Evolutionary conservation across 2,888 invertebrate genomes (phyloP).

Genomic region (Agrenia bidenticulata): DNA sequence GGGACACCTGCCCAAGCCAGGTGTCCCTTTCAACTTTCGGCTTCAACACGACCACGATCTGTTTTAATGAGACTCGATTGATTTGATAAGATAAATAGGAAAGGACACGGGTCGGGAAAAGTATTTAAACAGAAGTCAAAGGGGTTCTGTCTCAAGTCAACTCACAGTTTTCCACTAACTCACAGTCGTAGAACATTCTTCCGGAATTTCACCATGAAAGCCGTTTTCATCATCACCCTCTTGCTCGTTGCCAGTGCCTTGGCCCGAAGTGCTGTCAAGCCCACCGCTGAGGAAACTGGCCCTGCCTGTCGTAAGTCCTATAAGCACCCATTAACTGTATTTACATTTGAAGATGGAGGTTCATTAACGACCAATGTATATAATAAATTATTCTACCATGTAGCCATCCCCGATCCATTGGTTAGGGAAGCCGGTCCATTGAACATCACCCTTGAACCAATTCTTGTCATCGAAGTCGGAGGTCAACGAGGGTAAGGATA

Average conservation of each 20-base stretch:
- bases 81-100: too few species aligned
- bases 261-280: slow-evolving; percentile 21
- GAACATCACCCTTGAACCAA: slow-evolving; percentile 11
- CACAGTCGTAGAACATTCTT: too few species aligned
- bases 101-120: too few species aligned
- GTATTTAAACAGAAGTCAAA: too few species aligned
- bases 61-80: too few species aligned
- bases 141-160: too few species aligned
- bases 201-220: slow-evolving; percentile 26
- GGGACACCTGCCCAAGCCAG: too few species aligned
- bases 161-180: too few species aligned
- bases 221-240: slow-evolving; percentile 25
- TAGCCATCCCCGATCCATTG: slow-evolving; percentile 10
- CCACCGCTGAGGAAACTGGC: slow-evolving; percentile 19
- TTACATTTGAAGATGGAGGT: background rate
- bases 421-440: background rate
- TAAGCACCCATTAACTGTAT: background rate
- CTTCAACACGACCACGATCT: too few species aligned
- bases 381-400: background rate
- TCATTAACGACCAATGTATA: too few species aligned
- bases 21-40: too few species aligned
- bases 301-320: slow-evolving; percentile 29
- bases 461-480: slow-evolving; percentile 13
- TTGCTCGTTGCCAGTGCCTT: slow-evolving; percentile 28
- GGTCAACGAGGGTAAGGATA: slow-evolving; percentile 5